Conservation (phyloP, 2,888 invertebrate genomes). For the Vanessa cardui region DNA sequence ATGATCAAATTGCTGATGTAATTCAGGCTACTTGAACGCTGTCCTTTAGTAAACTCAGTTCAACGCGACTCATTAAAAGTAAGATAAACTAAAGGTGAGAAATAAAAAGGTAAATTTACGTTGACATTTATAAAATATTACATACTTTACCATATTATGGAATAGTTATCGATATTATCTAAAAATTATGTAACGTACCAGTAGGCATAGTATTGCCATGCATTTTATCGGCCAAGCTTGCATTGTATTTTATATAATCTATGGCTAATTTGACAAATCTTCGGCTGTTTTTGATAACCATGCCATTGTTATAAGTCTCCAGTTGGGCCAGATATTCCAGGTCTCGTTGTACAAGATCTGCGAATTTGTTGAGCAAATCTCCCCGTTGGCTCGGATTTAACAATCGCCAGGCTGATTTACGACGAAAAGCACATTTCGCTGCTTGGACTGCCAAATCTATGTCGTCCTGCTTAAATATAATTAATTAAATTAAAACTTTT, state of each 20-base stretch:
- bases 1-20: too few relatives aligned
- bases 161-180: too few relatives aligned
- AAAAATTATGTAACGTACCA: too few relatives aligned
- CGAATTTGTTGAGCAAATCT: constrained; percentile 86
- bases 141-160: too few relatives aligned
- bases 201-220: constrained; percentile 88
- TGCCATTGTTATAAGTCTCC: constrained; percentile 96
- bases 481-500: too few relatives aligned
- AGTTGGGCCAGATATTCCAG: constrained; percentile 88
- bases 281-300: constrained; percentile 85
- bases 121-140: too few relatives aligned
- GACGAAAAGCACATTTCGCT: constrained; percentile 87
- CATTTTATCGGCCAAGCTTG: constrained; percentile 94
- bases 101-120: too few relatives aligned
- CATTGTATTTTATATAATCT: constrained; percentile 87
- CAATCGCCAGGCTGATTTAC: constrained; percentile 88
- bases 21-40: too few relatives aligned
- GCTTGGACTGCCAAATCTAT: constrained; percentile 89
- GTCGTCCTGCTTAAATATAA: constrained; percentile 78
- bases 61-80: too few relatives aligned
- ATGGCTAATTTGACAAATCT: constrained; percentile 74
- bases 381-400: constrained; percentile 93
- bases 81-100: too few relatives aligned
- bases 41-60: too few relatives aligned
- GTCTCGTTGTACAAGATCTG: constrained; percentile 90